Evolutionary conservation across 2,797 vertebrate species (phyloP).

Genomic region (Poecilia wingei): DNA sequence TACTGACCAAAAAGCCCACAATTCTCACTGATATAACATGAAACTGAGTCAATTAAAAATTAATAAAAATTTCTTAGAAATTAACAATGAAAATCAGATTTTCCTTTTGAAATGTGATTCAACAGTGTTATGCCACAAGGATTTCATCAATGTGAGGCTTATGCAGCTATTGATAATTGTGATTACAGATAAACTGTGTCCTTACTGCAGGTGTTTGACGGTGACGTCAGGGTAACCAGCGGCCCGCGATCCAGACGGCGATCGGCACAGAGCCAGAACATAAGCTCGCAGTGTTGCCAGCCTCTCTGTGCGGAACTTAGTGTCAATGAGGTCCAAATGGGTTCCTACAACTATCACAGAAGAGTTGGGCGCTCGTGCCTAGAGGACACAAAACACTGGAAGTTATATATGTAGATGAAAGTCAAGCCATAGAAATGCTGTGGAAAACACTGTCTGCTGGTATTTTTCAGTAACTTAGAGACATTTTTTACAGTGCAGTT

Average conservation of each 20-base stretch:
- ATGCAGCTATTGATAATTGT: background rate
- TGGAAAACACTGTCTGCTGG: background rate
- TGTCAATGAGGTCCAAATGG: slow-evolving; percentile 94
- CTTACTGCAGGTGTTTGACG: slow-evolving; percentile 93
- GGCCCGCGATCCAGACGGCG: slow-evolving; percentile 91
- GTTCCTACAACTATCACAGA: slow-evolving; percentile 94
- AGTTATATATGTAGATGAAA: background rate
- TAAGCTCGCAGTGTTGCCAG: slow-evolving; percentile 93
- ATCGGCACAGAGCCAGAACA: slow-evolving; percentile 91
- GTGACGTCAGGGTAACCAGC: slow-evolving; percentile 94
- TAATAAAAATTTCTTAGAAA: too few relatives aligned
- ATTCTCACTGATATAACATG: too few relatives aligned
- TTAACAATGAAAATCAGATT: too few relatives aligned
- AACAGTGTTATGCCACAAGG: background rate
- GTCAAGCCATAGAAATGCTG: background rate
- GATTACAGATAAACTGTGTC: slow-evolving; percentile 38
- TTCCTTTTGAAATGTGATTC: too few relatives aligned
- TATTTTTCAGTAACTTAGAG: background rate
- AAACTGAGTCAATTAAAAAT: too few relatives aligned
- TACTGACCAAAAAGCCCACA: too few relatives aligned
- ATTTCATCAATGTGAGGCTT: background rate
- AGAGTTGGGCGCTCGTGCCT: slow-evolving; percentile 95
- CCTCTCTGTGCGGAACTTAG: slow-evolving; percentile 91
- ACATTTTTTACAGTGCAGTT: too few relatives aligned
- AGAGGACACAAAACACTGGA: background rate